These are phyloP conservation scores for Leucophora obtusa DNA, from an alignment of 2,888 invertebrate species.

Conservation along the genomic window DNA sequence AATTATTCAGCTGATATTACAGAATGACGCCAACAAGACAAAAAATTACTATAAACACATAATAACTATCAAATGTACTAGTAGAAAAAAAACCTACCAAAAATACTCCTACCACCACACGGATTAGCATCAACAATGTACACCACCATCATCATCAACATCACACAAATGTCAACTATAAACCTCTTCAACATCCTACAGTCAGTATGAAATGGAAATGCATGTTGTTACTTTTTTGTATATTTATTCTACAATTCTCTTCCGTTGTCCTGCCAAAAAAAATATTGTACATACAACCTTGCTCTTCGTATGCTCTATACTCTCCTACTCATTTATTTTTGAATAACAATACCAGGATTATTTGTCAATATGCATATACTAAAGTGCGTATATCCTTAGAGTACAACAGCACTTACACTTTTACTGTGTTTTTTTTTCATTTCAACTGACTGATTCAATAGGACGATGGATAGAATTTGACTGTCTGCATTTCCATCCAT, in stretches of 20 bases:
- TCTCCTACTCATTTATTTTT: conserved; percentile 10
- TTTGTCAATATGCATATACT: conserved; percentile 12
- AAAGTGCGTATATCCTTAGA: conserved; percentile 13
- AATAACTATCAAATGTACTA: conserved; percentile 46
- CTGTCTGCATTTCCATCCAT: not conserved
- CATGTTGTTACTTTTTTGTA: conserved; percentile 10
- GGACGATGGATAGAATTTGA: not conserved
- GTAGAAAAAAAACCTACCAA: conserved; percentile 14
- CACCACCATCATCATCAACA: conserved; percentile 1
- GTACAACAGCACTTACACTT: not conserved
- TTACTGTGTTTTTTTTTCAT: not conserved
- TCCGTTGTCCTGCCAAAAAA: conserved; percentile 31
- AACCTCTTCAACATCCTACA: conserved; percentile 2
- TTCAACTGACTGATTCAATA: not conserved
- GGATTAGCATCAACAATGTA: conserved; percentile 8
- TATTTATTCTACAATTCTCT: conserved; percentile 37
- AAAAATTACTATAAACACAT: conserved; percentile 30
- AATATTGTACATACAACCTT: conserved; percentile 23
- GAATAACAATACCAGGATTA: conserved; percentile 11
- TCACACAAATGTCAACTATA: conserved; percentile 11
- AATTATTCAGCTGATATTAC: conserved; percentile 54
- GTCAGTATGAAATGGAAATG: conserved; percentile 22
- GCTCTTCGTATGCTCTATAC: not conserved
- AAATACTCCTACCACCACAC: conserved; percentile 35
- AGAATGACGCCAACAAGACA: conserved; percentile 46